Evolutionary conservation across 2,888 invertebrate genomes (phyloP).

Genomic region (Synanthedon formicaeformis): DNA sequence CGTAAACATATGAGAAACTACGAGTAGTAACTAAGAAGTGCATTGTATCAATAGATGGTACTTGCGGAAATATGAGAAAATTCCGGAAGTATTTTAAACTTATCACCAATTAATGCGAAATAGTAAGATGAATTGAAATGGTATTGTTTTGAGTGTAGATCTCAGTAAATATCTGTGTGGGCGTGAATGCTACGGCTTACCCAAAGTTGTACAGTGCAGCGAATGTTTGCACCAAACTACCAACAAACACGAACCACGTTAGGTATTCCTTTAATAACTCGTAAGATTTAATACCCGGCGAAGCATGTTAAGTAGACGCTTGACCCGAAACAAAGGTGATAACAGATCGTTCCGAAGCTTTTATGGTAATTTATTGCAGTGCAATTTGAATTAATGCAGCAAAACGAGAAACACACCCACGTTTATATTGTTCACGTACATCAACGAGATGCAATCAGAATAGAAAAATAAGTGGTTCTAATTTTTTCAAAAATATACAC

Average conservation of each 20-base stretch:
- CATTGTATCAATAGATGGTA: no score
- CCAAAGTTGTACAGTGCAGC: slow-evolving; percentile 34
- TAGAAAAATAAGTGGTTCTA: not conserved
- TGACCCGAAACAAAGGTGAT: slow-evolving; percentile 30
- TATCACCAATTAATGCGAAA: no score
- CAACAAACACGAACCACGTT: slow-evolving; percentile 15
- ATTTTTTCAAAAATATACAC: not conserved
- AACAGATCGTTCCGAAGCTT: slow-evolving; percentile 31
- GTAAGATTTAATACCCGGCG: slow-evolving; percentile 13
- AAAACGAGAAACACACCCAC: not conserved
- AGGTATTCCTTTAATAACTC: slow-evolving; percentile 23
- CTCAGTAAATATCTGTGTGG: slow-evolving; percentile 17
- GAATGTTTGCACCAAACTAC: slow-evolving; percentile 42
- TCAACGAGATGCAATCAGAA: not conserved
- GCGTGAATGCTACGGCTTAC: slow-evolving; percentile 21
- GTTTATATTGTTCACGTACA: not conserved
- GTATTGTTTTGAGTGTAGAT: slow-evolving; percentile 48
- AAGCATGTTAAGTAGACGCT: slow-evolving; percentile 26
- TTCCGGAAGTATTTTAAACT: no score
- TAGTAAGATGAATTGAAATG: slow-evolving; percentile 18
- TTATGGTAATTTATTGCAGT: slow-evolving; percentile 30
- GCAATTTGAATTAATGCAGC: not conserved
- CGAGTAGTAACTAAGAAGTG: no score
- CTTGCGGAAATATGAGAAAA: no score
- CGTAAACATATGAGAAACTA: no score